phyloP scores from a whole-genome alignment of 2,888 invertebrate genomes.

The Ormia ochracea region DNA sequence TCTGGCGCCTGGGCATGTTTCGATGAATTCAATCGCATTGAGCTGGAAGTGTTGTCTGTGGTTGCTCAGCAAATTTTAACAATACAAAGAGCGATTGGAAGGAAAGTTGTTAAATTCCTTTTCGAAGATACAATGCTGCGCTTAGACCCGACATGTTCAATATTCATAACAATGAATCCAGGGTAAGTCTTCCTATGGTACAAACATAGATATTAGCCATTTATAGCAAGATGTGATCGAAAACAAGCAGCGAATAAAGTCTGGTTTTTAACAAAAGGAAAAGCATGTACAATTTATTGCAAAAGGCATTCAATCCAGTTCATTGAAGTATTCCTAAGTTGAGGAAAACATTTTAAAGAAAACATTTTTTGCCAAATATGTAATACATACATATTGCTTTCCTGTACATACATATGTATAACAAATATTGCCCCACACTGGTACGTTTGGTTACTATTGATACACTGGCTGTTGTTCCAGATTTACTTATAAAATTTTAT shows the following conservation, averaged over 20 bases:
- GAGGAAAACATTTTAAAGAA: no score
- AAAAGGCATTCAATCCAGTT: no score
- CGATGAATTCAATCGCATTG: slow-evolving; percentile 96
- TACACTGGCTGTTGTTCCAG: no score
- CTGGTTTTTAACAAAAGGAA: not conserved
- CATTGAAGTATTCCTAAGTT: no score
- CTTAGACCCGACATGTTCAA: slow-evolving; percentile 90
- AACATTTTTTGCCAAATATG: no score
- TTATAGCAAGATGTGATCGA: not conserved
- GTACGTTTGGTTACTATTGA: no score
- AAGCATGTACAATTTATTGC: no score
- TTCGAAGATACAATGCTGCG: slow-evolving; percentile 94
- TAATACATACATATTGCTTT: no score
- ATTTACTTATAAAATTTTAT: no score
- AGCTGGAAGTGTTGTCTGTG: slow-evolving; percentile 93
- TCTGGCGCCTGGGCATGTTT: slow-evolving; percentile 97
- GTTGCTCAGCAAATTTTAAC: slow-evolving; percentile 95
- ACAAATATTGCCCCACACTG: no score
- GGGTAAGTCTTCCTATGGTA: slow-evolving; percentile 79
- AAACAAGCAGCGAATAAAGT: not conserved
- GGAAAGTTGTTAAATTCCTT: slow-evolving; percentile 86
- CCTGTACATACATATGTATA: no score
- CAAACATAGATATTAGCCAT: no score
- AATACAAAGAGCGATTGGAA: slow-evolving; percentile 91
- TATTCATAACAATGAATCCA: slow-evolving; percentile 97